phyloP scores from a whole-genome alignment of 2,797 vertebrate genomes.

The Eulemur coronatus region DNA sequence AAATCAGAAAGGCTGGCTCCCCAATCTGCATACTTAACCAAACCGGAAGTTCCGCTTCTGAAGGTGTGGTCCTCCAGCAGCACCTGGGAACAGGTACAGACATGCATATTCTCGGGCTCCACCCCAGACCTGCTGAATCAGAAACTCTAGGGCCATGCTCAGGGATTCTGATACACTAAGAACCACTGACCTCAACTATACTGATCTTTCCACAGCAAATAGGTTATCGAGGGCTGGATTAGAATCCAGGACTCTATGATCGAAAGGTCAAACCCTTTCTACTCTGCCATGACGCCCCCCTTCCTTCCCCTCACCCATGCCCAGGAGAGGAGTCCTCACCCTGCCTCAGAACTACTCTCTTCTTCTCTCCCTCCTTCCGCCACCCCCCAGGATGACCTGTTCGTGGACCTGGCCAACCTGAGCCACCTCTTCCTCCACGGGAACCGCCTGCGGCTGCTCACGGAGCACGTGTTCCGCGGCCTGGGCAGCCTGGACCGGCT shows the following conservation, averaged over 20 bases:
- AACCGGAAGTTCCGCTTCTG: background rate
- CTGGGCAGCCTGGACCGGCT: constrained; percentile 95
- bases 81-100: background rate
- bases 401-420: constrained; percentile 96
- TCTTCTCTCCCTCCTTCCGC: background rate
- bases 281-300: background rate
- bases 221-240: background rate
- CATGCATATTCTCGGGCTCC: accelerated
- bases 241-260: background rate
- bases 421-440: constrained; percentile 97
- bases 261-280: background rate
- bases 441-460: constrained; percentile 93
- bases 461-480: constrained; percentile 95
- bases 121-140: background rate
- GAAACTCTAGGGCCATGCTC: background rate
- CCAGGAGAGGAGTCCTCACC: background rate
- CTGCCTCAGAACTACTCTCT: background rate
- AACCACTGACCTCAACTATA: background rate
- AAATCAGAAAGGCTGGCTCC: background rate
- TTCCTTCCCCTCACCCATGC: background rate
- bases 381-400: constrained; percentile 91
- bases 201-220: background rate
- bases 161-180: background rate
- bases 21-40: background rate
- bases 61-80: background rate